Base-by-base conservation (phyloP, 2,797 vertebrate genomes). In the Falco columbarius region DNA sequence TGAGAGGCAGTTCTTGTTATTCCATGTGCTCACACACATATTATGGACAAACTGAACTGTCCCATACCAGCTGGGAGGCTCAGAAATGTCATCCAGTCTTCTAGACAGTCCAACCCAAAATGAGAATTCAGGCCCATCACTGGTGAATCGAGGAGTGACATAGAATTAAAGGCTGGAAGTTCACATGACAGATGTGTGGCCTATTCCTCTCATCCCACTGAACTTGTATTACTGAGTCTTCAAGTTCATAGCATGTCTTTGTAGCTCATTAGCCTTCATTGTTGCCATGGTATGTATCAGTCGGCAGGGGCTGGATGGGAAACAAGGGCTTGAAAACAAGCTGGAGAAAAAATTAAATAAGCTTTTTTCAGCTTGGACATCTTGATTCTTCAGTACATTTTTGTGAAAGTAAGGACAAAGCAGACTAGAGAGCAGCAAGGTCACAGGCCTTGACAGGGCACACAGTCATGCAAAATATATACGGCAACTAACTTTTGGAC, bases 171-270 rank as follows among this genome's bases (percentile, higher is more conserved):
- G 19, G 7, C 26, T 72, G 46, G 21, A 79, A 63, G 42, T 80
- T 76, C n/a, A 42, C 0, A 0, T 49, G 29, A 36, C 23, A 49
- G 42, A 42, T 22, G n/a, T 4, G 2, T 46, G 27, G 24, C 19
- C 27, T 58, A 14, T 51, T 65, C 56, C 18, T 77, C 67, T 91
- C 30, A 70, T 81, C 17, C 36, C 38, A 44, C 12, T 70, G 34
- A 61, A 66, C 61, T 85, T 80, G 17, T 66, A 9, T 73, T 55
- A 44, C 4, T 63, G 22, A 47, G 13, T 21, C 22, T 79, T 90
- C 38, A 38, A 42, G 46, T 58, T 85, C 70, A 70, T 22, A 82
- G 6, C 4, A 44, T 26, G 29, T 36, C 55, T 82, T 86, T 58
- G 23, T 32, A 65, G 47, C 19, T 89, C 32, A 63, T 56, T 79